Evolutionary conservation across 2,888 invertebrate species (phyloP).

Genomic region (Scelioninae gen. 1): DNA sequence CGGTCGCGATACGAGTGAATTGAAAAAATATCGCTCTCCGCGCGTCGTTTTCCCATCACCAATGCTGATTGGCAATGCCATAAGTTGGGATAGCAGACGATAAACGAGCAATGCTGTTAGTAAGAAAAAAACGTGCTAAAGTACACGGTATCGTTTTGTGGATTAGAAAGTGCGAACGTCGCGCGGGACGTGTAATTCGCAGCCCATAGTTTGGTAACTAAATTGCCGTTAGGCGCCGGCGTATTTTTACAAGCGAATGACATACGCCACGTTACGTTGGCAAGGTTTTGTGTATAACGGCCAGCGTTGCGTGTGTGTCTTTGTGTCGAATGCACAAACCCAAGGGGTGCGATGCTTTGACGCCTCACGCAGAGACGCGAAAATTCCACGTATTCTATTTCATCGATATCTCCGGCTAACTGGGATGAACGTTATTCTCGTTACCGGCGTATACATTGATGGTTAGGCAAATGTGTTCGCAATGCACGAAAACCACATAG

Average conservation of each 20-base stretch:
- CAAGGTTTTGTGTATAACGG: slow-evolving; percentile 20
- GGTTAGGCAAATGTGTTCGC: slow-evolving; percentile 60
- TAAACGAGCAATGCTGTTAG: slow-evolving; percentile 16
- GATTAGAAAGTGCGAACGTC: slow-evolving; percentile 71
- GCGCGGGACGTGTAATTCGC: slow-evolving; percentile 76
- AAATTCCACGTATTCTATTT: slow-evolving; percentile 59
- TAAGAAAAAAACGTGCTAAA: slow-evolving; percentile 15
- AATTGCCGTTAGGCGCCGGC: slow-evolving; percentile 76
- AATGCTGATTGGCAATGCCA: slow-evolving; percentile 51
- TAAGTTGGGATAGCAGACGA: slow-evolving; percentile 28
- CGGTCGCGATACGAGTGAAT: slow-evolving; percentile 10
- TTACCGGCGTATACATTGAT: slow-evolving; percentile 49
- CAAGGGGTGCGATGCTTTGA: slow-evolving; percentile 36
- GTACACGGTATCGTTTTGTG: slow-evolving; percentile 70
- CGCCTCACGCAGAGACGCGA: slow-evolving; percentile 52
- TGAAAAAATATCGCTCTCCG: slow-evolving; percentile 17
- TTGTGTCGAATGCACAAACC: slow-evolving; percentile 28
- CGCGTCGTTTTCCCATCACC: slow-evolving; percentile 35
- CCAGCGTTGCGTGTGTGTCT: slow-evolving; percentile 23
- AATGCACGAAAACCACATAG: too few relatives aligned
- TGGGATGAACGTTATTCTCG: slow-evolving; percentile 56
- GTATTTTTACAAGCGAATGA: slow-evolving; percentile 82
- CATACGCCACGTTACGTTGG: slow-evolving; percentile 69
- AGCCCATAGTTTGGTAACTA: slow-evolving; percentile 75
- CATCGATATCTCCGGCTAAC: slow-evolving; percentile 58